phyloP scores from a whole-genome alignment of 2,797 vertebrate species.

The Balearica regulorum region DNA sequence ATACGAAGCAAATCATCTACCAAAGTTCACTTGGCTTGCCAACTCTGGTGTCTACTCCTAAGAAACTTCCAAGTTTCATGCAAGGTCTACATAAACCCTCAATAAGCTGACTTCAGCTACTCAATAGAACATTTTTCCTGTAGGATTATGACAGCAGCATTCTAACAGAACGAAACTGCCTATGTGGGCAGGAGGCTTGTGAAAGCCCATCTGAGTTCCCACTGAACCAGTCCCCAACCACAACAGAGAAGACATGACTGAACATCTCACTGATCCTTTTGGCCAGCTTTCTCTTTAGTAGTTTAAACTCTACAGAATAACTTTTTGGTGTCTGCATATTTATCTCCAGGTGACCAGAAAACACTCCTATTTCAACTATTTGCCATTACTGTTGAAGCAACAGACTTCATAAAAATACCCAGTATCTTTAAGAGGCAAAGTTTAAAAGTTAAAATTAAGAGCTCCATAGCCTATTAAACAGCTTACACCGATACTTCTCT shows the following conservation, averaged over 20 bases:
- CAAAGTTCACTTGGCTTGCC: neutral
- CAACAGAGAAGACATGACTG: neutral
- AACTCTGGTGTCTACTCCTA: neutral
- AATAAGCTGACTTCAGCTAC: neutral
- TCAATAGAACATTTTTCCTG: neutral
- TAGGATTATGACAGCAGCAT: neutral
- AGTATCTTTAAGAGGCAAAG: neutral
- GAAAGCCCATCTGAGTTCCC: accelerated
- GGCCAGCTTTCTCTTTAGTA: neutral
- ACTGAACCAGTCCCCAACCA: neutral
- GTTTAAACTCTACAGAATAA: neutral
- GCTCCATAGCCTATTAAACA: neutral
- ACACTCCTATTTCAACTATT: neutral
- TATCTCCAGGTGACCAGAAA: neutral
- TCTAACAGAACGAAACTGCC: neutral
- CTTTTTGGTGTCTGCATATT: no score
- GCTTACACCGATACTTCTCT: neutral
- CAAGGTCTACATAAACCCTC: neutral
- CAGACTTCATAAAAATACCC: neutral
- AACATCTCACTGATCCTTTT: neutral
- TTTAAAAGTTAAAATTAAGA: neutral
- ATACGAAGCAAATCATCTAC: neutral
- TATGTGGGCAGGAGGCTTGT: neutral
- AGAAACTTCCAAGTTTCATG: neutral
- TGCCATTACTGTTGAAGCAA: neutral